Conservation (phyloP, 2,113 vertebrate species). For the Mesitornis unicolor region DNA sequence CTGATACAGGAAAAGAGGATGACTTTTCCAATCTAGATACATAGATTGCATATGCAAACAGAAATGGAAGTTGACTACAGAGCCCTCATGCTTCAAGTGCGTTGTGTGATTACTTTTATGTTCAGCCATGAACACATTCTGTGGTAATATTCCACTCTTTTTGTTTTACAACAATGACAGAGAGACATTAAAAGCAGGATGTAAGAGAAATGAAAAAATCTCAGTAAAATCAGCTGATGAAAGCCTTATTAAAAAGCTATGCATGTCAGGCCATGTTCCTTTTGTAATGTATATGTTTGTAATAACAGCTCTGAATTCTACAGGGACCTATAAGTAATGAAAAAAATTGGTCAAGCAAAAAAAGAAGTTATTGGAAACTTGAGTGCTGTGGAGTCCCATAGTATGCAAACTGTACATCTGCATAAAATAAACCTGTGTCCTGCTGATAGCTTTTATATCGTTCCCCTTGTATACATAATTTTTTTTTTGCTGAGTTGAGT, state of each 20-base stretch:
- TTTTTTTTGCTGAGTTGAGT: not conserved
- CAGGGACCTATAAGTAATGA: slow-evolving; percentile 8
- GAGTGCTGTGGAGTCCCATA: slow-evolving; percentile 5
- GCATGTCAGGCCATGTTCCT: not conserved
- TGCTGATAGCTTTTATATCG: not conserved
- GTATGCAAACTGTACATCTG: slow-evolving; percentile 1
- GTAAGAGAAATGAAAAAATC: slow-evolving; percentile 7
- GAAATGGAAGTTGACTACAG: not conserved
- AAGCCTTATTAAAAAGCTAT: slow-evolving; percentile 24
- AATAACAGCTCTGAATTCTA: slow-evolving; percentile 36
- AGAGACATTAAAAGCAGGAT: not conserved
- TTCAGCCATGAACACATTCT: not conserved
- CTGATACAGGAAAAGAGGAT: not conserved
- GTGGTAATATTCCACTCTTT: not conserved
- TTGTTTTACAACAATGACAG: slow-evolving; percentile 1
- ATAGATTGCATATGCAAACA: not conserved
- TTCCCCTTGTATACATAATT: not conserved
- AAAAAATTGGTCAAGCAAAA: slow-evolving; percentile 40
- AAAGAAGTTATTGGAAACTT: slow-evolving; percentile 45
- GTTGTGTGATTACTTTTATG: not conserved
- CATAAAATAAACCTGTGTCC: slow-evolving; percentile 35
- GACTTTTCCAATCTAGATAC: not conserved
- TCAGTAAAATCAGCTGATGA: slow-evolving; percentile 31
- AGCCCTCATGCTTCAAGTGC: slow-evolving; percentile 16
- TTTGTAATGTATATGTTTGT: slow-evolving; percentile 23